These are phyloP conservation scores for Hydrozoanthus tunicans DNA, from an alignment of 64 coral and sea anemone species.

Conservation along the genomic window DNA sequence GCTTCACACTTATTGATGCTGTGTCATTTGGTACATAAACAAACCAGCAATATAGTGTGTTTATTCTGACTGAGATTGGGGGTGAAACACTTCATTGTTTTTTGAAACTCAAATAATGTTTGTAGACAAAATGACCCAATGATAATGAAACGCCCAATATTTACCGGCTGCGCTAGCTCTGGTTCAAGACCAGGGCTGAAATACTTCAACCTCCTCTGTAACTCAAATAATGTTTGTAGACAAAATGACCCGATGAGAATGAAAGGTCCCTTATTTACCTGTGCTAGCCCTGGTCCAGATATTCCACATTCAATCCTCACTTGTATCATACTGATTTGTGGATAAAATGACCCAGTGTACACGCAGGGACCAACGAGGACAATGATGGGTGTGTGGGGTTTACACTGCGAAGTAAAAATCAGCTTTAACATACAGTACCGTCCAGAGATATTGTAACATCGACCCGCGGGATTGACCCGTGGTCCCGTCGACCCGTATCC, in stretches of 20 bases:
- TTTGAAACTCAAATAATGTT: no score
- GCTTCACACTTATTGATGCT: no score
- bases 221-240: no score
- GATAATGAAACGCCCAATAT: not conserved
- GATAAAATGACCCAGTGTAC: conserved; percentile 66
- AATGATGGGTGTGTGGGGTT: conserved; percentile 57
- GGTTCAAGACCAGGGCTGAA: conserved; percentile 26
- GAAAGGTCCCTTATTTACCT: conserved; percentile 13
- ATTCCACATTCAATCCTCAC: conserved; percentile 76
- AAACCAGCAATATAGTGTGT: no score
- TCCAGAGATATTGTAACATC: no score
- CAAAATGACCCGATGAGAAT: not conserved
- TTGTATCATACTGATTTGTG: conserved; percentile 50
- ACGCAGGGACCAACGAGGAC: conserved; percentile 78
- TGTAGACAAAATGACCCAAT: not conserved
- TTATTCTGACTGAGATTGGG: no score
- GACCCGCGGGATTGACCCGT: no score
- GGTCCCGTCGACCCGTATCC: no score
- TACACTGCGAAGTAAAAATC: conserved; percentile 44
- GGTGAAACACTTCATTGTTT: no score
- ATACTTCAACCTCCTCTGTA: no score
- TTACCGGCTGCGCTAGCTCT: conserved; percentile 43
- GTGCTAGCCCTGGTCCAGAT: conserved; percentile 59
- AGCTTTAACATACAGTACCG: not conserved
- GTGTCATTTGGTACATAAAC: no score